Evolutionary conservation across 1,140 invertebrate species (phyloP).

Genomic region (Meloidogyne floridensis): DNA sequence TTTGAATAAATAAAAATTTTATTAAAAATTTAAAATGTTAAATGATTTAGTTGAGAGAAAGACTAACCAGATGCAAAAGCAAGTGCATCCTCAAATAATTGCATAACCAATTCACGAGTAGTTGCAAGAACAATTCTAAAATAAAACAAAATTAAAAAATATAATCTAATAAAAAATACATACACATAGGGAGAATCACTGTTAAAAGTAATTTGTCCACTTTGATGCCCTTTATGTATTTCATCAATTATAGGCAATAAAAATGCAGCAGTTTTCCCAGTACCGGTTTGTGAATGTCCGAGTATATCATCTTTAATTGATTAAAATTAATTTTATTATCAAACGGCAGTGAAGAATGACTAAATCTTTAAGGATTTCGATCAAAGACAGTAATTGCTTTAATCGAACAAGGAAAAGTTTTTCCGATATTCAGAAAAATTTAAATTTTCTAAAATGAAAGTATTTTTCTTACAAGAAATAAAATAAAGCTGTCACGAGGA

Average conservation of each 20-base stretch:
- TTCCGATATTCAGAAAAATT: too few species aligned
- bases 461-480: too few species aligned
- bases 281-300: slow-evolving; percentile 24
- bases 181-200: slow-evolving; percentile 17
- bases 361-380: too few species aligned
- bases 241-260: slow-evolving; percentile 27
- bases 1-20: too few species aligned
- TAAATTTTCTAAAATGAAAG: too few species aligned
- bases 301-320: slow-evolving; percentile 16
- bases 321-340: background rate
- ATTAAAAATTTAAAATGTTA: background rate
- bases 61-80: slow-evolving; percentile 20
- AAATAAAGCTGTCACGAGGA: too few species aligned
- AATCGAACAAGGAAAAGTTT: too few species aligned
- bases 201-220: slow-evolving; percentile 15
- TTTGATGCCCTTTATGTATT: slow-evolving; percentile 13
- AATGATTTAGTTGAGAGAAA: background rate
- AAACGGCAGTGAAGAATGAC: background rate
- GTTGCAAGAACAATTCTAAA: slow-evolving; percentile 18
- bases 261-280: slow-evolving; percentile 27
- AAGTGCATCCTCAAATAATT: slow-evolving; percentile 24
- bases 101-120: slow-evolving; percentile 26
- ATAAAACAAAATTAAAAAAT: background rate
- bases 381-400: too few species aligned
- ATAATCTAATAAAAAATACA: background rate